Base-by-base conservation (phyloP, 2,113 vertebrate species). In the Sapajus apella region DNA sequence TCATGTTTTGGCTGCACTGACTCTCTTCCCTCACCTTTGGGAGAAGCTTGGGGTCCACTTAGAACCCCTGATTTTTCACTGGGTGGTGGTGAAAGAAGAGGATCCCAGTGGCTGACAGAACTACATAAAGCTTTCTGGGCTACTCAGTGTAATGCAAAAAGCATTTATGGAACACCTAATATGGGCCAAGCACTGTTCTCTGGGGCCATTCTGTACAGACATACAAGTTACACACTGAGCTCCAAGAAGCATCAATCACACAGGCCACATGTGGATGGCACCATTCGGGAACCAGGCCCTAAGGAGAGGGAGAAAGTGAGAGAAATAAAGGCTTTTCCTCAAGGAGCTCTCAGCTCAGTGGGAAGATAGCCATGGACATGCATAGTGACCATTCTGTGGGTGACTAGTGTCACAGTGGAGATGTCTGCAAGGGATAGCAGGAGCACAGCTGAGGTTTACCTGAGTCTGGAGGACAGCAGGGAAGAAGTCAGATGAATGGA, bases 31-130 rank as follows among this genome's bases (percentile, higher is more conserved):
- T 88, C 72, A 21, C 47, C 8, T 91, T 50, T 76, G 47, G 40
- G 30, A 85, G 50, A 83, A 90, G 32, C 80, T 96, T 61, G 23
- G 80, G 32, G 91, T 70, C 52, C 47, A 52, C 64, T 37, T 89
- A 56, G 95, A 97, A 92, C 11, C 35, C 35, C 56, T 56, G 75
- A 73, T 93, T 95, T 89, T 80, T 70, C 30, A 14, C 45, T 56
- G 87, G 30, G 37, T 80, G 61, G 5, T 20, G 79, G 47, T 72
- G 61, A 84, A 72, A 79, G 68, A 88, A 76, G 47, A 79, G 45
- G 72, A 3, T 85, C 76, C 70, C 25, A 5, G 55, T 43, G 23
- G 27, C 72, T 85, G 64, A 50, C 37, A 77, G n/a, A 40, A 20
- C 16, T 21, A 8, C 70, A 20, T 70, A 40, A 56, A 77, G 27